Base-by-base conservation (phyloP, 2,888 invertebrate genomes). In the Calameuta pallipes region DNA sequence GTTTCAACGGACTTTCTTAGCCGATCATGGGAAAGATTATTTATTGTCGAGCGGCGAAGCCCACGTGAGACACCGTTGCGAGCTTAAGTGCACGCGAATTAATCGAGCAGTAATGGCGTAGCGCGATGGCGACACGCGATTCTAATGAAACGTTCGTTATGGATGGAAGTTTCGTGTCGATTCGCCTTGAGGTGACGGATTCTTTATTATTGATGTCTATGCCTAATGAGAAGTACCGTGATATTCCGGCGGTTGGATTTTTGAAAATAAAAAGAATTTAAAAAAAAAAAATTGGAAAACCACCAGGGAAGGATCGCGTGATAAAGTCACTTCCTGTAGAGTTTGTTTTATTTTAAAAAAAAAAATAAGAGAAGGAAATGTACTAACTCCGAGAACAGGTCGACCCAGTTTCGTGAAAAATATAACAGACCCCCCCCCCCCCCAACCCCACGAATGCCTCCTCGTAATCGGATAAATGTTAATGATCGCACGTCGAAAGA, bases 341-440 rank as follows among this genome's bases (percentile, higher is more conserved):
- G 23, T 56, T 56, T 56, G 56, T 56, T 33, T 36, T 36, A 12
- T 30, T n/a, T n/a, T n/a, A 76, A 73, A 77, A 74, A 75, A 77
- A 79, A 74, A 70, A 69, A 76, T 71, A 33, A 23, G 71, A 69
- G 73, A 73, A 75, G 34, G 15, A 73, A 82, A 81, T 80, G 80
- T 81, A 79, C 82, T 78, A 23, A 56, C 56, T 80, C 83, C 84
- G 80, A 85, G 84, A 86, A 83, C 84, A 79, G 82, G 81, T 82
- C 86, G 86, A 86, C 86, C 86, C 84, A 83, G 83, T 86, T 86
- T 82, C 81, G 82, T 80, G 82, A 78, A 81, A 82, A 83, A 79
- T 82, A 86, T 84, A 84, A 82, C 82, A 73, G 71, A 79, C 76
- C 78, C 23, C 41, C 37, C 12, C 37, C 37, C 37, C 37, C 4